Percentiles rank a stretch among this genome's conserved stretches.
phyloP scores from a whole-genome alignment of 64 coral and sea anemone genomes.

The Stylophora pistillata region DNA sequence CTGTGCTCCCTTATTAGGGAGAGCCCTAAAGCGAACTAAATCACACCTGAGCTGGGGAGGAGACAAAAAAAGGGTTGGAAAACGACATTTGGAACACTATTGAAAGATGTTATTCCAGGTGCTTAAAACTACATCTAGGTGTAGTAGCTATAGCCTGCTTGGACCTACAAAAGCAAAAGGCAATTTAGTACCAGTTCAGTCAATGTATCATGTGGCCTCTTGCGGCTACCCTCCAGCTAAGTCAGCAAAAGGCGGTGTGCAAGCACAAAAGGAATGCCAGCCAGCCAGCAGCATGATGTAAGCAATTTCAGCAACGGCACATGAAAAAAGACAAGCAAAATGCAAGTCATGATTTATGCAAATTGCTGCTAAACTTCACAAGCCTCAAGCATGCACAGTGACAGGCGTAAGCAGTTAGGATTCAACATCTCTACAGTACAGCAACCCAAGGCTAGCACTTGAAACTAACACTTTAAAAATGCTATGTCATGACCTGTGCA shows the following conservation, averaged over 20 bases:
- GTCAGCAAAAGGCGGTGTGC: constrained; percentile 61
- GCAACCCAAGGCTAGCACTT: not conserved
- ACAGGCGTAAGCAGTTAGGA: not conserved
- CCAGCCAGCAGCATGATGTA: constrained; percentile 76
- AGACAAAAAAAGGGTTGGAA: not conserved
- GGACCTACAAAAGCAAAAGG: constrained; percentile 32
- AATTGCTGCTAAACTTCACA: not conserved
- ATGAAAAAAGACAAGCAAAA: constrained; percentile 54
- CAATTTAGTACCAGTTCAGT: constrained; percentile 91
- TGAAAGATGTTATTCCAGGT: not conserved
- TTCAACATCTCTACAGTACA: not conserved
- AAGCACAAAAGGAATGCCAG: constrained; percentile 78
- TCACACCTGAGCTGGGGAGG: no score
- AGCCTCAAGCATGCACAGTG: not conserved
- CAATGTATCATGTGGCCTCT: constrained; percentile 89
- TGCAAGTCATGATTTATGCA: constrained; percentile 52
- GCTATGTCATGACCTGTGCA: no score
- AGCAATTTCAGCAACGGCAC: constrained; percentile 56
- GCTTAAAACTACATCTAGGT: not conserved
- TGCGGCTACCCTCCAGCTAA: constrained; percentile 96
- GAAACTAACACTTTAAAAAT: no score
- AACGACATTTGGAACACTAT: constrained; percentile 12
- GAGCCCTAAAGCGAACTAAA: no score
- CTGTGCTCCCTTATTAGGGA: no score
- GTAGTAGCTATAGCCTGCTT: not conserved